Evolutionary conservation across 2,797 vertebrate genomes (phyloP).

Genomic region (Octomys mimax): DNA sequence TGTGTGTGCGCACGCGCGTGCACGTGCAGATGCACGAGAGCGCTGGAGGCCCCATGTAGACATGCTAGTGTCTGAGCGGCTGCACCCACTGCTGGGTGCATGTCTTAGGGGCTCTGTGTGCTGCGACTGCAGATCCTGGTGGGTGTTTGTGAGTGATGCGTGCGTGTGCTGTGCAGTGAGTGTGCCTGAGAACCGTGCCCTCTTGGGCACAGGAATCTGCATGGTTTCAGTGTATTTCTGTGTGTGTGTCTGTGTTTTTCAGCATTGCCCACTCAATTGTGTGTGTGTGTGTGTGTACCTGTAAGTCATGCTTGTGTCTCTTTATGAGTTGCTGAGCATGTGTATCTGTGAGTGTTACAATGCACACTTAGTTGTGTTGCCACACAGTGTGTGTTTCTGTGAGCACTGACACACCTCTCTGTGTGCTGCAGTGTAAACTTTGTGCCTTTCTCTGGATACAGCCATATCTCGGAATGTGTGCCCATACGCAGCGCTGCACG

Average conservation of each 20-base stretch:
- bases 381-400: not conserved
- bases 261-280: not conserved
- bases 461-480: not conserved
- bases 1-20: too few species aligned
- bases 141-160: fast-evolving
- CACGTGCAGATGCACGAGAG: fast-evolving
- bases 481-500: not conserved
- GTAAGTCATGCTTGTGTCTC: too few species aligned
- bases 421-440: not conserved
- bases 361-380: not conserved
- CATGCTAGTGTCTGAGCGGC: not conserved
- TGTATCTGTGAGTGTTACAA: not conserved
- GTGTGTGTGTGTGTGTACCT: not conserved
- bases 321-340: not conserved
- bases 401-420: not conserved
- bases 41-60: not conserved
- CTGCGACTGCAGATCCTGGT: too few species aligned
- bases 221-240: fast-evolving
- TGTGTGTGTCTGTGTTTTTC: not conserved
- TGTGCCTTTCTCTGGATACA: not conserved
- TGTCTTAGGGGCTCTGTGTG: fast-evolving
- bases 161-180: not conserved
- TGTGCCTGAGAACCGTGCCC: not conserved
- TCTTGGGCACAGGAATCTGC: fast-evolving
- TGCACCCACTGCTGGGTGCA: fast-evolving